A percentile compares a stretch with the other conserved stretches of the same genome.
Evolutionary conservation across 2,113 vertebrate genomes (phyloP).

Genomic region (Antechinus stuartii): DNA sequence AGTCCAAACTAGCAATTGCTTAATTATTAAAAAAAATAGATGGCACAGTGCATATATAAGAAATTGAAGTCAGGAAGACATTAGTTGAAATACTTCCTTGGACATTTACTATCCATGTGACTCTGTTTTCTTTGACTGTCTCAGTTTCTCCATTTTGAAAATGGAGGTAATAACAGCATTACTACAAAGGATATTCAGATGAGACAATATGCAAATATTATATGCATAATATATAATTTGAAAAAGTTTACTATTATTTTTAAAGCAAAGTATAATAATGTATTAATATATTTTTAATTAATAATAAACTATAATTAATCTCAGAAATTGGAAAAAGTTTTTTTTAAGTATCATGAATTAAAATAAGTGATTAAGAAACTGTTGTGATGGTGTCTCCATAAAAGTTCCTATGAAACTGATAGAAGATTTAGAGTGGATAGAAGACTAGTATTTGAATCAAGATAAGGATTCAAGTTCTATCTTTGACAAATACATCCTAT

Average conservation of each 20-base stretch:
- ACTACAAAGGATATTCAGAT: too few species aligned
- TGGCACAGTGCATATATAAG: background rate
- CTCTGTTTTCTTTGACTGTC: background rate
- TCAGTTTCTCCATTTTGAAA: background rate
- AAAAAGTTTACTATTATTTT: background rate
- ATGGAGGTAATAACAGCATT: too few species aligned
- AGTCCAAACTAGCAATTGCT: background rate
- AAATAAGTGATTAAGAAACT: background rate
- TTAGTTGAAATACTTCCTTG: background rate
- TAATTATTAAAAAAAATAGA: background rate
- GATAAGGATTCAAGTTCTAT: background rate
- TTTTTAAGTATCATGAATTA: conserved; percentile 13
- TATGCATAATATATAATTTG: background rate
- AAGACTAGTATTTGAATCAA: background rate
- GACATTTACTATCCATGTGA: background rate
- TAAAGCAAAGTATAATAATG: background rate
- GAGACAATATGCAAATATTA: background rate
- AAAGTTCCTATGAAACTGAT: background rate
- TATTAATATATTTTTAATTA: background rate
- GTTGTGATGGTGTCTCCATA: background rate
- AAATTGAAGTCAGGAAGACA: background rate
- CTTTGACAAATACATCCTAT: background rate
- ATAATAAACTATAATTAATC: background rate
- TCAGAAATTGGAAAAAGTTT: background rate
- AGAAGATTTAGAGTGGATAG: background rate